Conservation (phyloP, 2,888 invertebrate species). For the Gryllus longicercus region DNA sequence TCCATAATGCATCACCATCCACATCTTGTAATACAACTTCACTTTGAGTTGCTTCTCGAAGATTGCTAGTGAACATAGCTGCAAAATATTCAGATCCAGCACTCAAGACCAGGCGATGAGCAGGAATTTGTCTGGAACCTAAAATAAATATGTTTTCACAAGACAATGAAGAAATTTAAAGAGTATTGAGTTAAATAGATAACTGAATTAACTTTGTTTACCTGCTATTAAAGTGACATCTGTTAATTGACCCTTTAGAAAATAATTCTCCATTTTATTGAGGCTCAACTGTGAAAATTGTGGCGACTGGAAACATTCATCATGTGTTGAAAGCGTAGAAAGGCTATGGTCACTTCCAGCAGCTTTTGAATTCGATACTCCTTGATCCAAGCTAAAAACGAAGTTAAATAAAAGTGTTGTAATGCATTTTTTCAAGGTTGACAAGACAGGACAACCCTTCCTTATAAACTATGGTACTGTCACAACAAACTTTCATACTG, state of each 20-base stretch:
- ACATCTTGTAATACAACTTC: constrained; percentile 83
- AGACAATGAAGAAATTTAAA: constrained; percentile 20
- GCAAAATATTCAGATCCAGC: constrained; percentile 93
- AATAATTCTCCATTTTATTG: constrained; percentile 76
- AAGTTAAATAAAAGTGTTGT: not conserved
- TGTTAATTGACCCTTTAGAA: constrained; percentile 76
- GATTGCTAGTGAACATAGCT: constrained; percentile 89
- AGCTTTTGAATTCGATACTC: not conserved
- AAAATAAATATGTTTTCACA: constrained; percentile 30
- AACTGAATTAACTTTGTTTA: constrained; percentile 38
- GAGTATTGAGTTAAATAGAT: constrained; percentile 28
- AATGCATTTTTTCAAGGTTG: not conserved
- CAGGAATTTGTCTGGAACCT: constrained; percentile 62
- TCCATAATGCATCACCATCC: constrained; percentile 79
- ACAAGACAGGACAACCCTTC: not conserved
- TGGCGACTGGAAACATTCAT: constrained; percentile 71
- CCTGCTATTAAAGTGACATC: constrained; percentile 85
- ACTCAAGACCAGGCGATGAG: constrained; percentile 83
- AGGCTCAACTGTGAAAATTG: constrained; percentile 80
- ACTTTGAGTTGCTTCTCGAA: constrained; percentile 76
- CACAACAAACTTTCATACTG: not conserved
- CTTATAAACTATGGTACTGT: not conserved
- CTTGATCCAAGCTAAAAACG: not conserved
- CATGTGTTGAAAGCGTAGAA: constrained; percentile 54
- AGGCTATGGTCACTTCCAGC: constrained; percentile 35